Evolutionary conservation across 2,113 vertebrate species (phyloP).

Genomic region (Syngnathoides biaculeatus): DNA sequence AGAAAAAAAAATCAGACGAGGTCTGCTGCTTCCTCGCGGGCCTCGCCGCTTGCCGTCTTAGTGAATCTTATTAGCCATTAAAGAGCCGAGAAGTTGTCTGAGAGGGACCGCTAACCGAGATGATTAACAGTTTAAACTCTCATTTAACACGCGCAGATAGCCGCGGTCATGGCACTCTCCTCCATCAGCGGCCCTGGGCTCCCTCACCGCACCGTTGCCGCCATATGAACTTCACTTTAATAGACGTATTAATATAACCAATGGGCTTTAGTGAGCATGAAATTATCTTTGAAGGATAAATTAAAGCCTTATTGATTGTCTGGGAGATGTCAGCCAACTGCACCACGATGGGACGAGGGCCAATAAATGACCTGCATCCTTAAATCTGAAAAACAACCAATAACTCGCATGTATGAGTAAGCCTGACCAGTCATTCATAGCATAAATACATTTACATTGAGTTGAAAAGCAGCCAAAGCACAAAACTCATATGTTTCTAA

Average conservation of each 20-base stretch:
- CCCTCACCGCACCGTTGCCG: slow-evolving; percentile 46
- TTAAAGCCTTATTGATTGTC: slow-evolving; percentile 69
- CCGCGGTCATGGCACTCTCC: slow-evolving; percentile 51
- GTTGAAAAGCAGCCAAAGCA: background rate
- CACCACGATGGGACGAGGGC: background rate
- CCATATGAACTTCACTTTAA: slow-evolving; percentile 67
- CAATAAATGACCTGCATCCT: background rate
- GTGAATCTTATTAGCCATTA: slow-evolving; percentile 61
- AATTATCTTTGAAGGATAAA: slow-evolving; percentile 70
- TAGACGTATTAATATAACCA: slow-evolving; percentile 72
- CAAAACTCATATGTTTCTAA: background rate
- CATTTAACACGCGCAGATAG: slow-evolving; percentile 60
- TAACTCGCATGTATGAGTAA: background rate
- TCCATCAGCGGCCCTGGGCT: slow-evolving; percentile 33
- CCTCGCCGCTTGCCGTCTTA: background rate
- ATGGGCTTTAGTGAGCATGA: slow-evolving; percentile 69
- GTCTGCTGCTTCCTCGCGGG: background rate
- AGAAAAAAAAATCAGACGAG: background rate
- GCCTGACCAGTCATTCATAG: background rate
- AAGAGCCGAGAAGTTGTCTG: slow-evolving; percentile 47
- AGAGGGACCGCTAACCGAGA: slow-evolving; percentile 52
- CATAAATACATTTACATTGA: background rate
- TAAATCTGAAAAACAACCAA: background rate
- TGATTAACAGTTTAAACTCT: slow-evolving; percentile 71
- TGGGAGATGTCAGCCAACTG: slow-evolving; percentile 39